Base-by-base conservation (phyloP, 2,113 vertebrate genomes). In the Copsychus sechellarum region DNA sequence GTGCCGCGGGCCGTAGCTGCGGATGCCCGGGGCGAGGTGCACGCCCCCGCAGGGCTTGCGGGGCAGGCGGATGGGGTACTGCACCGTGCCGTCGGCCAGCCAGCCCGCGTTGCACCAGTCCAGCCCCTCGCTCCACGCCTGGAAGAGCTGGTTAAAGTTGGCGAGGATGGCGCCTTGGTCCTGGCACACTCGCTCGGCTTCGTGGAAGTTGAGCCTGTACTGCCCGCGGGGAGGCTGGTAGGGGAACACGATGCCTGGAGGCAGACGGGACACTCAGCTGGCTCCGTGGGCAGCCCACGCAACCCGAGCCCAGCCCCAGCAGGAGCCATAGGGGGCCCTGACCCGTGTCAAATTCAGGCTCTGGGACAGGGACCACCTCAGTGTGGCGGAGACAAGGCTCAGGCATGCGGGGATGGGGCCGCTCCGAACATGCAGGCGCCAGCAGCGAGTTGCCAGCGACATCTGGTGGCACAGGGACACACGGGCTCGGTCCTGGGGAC, bases 101-200 rank as follows among this genome's bases (percentile, higher is more conserved):
- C 99, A 99, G 53, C 99, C 99, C 0, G 98, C 99, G 0, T 98
- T 99, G 93, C 99, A 99, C 98, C 99, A 99, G 95, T 99, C 97
- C 88, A 99, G 90, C 2, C 99, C 99, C 50, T 99, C 98, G 28
- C 98, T 98, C 99, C 99, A 99, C 58, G 98, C 97, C 88, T 97
- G 96, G 95, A 98, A 98, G 51, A 99, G 98, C 98, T 99, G 99
- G 87, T 98, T 98, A 12, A 99, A 99, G 14, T 98, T 98, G 50
- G 99, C 99, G 31, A 99, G 97, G 43, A 98, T 92, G 5, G 99
- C 98, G 0, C 97, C 99, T 90, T 99, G 99, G 45, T 98, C 98
- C 92, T 93, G 97, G 54, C 99, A 99, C 4, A 92, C 98, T 86
- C 50, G 92, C 66, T 99, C 97, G 23, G 99, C 99, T 90, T 97